Evolutionary conservation across 92 coral and sea anemone genomes (phyloP), one percentile per base, ranked within the genome.

Genomic region (Porites lobata): DNA sequence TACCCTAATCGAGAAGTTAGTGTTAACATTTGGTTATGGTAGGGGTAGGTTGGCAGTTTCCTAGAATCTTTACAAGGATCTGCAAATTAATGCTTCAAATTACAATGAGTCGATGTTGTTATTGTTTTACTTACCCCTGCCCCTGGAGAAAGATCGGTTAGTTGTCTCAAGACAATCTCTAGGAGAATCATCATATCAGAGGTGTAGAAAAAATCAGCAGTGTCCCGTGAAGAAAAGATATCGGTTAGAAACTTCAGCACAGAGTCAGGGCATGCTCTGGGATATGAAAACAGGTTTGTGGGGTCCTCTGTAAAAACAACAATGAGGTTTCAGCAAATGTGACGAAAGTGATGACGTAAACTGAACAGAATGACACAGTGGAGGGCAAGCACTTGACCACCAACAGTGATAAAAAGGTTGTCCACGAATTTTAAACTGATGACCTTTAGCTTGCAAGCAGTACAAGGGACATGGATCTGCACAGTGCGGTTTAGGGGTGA

Each of bases 151-250:
- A 97, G 92, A 67, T 97, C 98, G 8, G 95, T 62, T 50, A 96
- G 58, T 77, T 95, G 97, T 43, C 99, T 91, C 66, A 94, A 69
- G 56, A 96, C 89, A 86, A 97, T 97, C 78, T 97, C 99, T 56
- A 95, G 88, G 8, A 97, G 88, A 11, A 97, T 95, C 94, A 86
- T 94, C 95, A 97, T 93, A 73, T 97, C 99, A 8, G 94, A 86
- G 12, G 96, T 90, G 72, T 93, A 97, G 81, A 97, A 97, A 72
- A 97, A 83, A 58, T 88, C 98, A n/a, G 99, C 86, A 4, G 99
- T 97, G n/a, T 79, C 79, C 50, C 47, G 87, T 56, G 96, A 92
- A 20, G 99, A 94, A 69, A 97, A 97, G 52, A 95, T 80, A 81
- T 97, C 99, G 22, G 93, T 80, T 17, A 92, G 82, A 66, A 97